These are phyloP conservation scores for Xenops minutus DNA, from an alignment of 2,797 vertebrate species.

Conservation along the genomic window DNA sequence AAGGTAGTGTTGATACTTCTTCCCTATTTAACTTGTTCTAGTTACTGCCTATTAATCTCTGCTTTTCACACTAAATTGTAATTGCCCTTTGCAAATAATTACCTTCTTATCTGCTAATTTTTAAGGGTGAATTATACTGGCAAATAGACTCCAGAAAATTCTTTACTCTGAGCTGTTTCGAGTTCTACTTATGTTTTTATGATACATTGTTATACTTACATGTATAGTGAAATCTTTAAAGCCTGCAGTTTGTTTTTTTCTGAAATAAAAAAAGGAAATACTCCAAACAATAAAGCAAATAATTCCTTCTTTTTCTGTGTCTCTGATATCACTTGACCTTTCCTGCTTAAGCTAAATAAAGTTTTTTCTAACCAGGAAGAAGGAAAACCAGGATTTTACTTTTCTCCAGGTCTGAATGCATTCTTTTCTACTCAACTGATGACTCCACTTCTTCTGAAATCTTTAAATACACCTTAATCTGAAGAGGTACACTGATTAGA, in stretches of 20 bases:
- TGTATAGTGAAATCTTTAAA: background rate
- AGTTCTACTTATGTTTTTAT: background rate
- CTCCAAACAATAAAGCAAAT: background rate
- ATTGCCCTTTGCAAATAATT: slow-evolving; percentile 15
- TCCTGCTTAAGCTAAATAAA: background rate
- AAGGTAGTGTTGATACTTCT: background rate
- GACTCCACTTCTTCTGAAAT: background rate
- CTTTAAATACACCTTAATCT: slow-evolving; percentile 9
- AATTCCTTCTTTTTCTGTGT: background rate
- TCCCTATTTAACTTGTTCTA: background rate
- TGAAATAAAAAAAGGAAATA: background rate
- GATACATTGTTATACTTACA: background rate
- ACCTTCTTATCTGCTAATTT: background rate
- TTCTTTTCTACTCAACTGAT: background rate
- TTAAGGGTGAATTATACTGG: background rate
- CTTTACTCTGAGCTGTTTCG: background rate
- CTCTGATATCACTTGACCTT: background rate
- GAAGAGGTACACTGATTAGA: slow-evolving; percentile 4
- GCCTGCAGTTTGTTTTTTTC: background rate
- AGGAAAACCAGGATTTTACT: background rate
- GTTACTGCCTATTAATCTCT: background rate
- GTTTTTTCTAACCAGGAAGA: background rate
- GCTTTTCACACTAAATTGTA: background rate
- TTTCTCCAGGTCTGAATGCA: background rate
- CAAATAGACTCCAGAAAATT: background rate